Percentiles rank a stretch among this genome's conserved stretches.
phyloP scores from a whole-genome alignment of 2,888 invertebrate genomes.

The Petrolisthes cinctipes region DNA sequence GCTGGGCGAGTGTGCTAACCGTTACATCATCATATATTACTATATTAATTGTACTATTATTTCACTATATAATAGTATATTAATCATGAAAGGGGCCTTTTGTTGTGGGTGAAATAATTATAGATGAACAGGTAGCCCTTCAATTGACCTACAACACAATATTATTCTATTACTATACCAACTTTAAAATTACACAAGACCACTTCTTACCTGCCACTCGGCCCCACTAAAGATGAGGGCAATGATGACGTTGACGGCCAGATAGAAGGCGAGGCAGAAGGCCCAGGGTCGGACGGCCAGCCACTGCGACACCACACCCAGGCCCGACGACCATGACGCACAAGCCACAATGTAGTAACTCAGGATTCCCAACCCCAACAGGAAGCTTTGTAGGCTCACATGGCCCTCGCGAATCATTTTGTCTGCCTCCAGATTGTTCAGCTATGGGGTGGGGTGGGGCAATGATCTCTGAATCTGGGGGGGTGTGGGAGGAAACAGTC shows the following conservation, averaged over 20 bases:
- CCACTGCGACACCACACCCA: conserved; percentile 4
- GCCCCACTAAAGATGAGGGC: not conserved
- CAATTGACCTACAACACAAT: not conserved
- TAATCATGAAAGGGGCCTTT: too few species aligned
- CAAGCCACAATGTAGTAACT: conserved; percentile 16
- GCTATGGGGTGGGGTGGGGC: not conserved
- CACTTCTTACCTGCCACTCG: conserved; percentile 23
- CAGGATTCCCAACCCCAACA: conserved; percentile 28
- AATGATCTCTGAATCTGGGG: not conserved
- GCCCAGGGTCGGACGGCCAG: not conserved
- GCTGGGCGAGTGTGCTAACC: too few species aligned
- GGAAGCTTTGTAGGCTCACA: conserved; percentile 32
- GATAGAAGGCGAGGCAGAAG: conserved; percentile 10
- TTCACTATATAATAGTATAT: too few species aligned
- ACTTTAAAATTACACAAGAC: not conserved
- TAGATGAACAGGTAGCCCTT: not conserved
- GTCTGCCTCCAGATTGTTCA: not conserved
- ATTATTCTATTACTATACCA: too few species aligned
- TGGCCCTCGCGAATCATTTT: conserved; percentile 28
- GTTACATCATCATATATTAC: too few species aligned
- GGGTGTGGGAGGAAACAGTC: not conserved
- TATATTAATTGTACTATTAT: too few species aligned
- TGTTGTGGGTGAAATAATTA: not conserved
- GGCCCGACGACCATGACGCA: not conserved
- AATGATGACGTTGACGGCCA: conserved; percentile 3